Evolutionary conservation across 2,113 vertebrate genomes (phyloP).

Genomic region (Myiagra hebetior): DNA sequence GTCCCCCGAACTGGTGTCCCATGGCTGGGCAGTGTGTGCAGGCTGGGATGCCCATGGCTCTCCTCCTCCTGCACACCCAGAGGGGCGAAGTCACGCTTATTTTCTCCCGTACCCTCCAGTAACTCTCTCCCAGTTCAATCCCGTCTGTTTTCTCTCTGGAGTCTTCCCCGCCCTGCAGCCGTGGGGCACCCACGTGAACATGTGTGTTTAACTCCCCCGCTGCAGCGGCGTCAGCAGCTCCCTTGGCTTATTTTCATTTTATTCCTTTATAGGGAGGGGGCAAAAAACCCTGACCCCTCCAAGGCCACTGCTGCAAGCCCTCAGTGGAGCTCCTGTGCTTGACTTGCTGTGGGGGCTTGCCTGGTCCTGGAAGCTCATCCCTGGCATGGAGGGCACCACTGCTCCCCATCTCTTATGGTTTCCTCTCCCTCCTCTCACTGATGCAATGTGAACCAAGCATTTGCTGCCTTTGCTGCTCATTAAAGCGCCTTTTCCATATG

Average conservation of each 20-base stretch:
- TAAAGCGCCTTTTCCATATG: background rate
- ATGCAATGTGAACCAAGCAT: background rate
- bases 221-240: background rate
- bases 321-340: background rate
- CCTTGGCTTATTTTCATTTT: background rate
- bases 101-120: background rate
- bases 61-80: background rate
- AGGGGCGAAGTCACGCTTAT: background rate
- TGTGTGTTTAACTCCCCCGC: conserved; percentile 5
- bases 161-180: background rate
- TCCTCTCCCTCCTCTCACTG: background rate
- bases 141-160: background rate
- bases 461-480: conserved; percentile 21
- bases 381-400: background rate
- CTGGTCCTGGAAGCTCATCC: background rate
- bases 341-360: background rate
- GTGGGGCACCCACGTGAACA: background rate
- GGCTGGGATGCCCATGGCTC: background rate
- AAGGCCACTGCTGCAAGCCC: background rate
- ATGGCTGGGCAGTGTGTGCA: accelerated
- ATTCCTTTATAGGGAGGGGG: background rate
- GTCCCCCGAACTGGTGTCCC: background rate
- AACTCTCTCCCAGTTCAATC: background rate
- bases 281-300: background rate
- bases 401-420: background rate